Evolutionary conservation across 2,797 vertebrate genomes (phyloP), one percentile per base, ranked within the genome.

Genomic region (Hemitrygon akajei): DNA sequence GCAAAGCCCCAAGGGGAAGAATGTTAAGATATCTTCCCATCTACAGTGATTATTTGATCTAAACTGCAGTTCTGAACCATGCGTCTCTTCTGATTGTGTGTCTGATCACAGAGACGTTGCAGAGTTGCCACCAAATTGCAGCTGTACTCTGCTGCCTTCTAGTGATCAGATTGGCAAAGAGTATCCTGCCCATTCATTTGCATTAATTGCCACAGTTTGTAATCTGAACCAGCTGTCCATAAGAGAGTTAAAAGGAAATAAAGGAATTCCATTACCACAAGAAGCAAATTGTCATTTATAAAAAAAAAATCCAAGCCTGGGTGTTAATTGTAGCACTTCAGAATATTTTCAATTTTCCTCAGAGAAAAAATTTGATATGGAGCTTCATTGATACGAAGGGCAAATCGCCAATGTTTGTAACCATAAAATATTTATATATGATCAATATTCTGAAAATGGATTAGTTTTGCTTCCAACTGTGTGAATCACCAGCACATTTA

Each of bases 361-460:
- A 22, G n/a, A 69, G 60, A 37, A 69, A 69, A 18, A 69, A 69
- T 69, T 69, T 66, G n/a, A 69, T 89, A 2, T 37, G n/a, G 66
- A 37, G 18, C n/a, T 89, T 37, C 60, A 89, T 6, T 86, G 82
- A 86, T 86, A 89, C 69, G 79, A 40, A 80, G 37, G 14, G 40
- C 34, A 80, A 40, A 37, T 66, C 1, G 3, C 63, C 25, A 30
- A 30, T 86, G 27, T 86, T 60, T 60, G n/a, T n/a, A 58, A 86
- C 25, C 27, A n/a, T 56, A 58, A 60, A 86, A n/a, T 4, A 63
- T 86, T 86, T 63, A 60, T n/a, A 60, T 27, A 60, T 12, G 60
- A 86, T 86, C 82, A 86, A 86, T 86, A 86, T 7, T 16, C 12
- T 86, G 56, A 86, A 86, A 60, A 60, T 60, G 56, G 56, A 86